Base-by-base conservation (phyloP, 2,888 invertebrate species). In the Microdon myrmicae region DNA sequence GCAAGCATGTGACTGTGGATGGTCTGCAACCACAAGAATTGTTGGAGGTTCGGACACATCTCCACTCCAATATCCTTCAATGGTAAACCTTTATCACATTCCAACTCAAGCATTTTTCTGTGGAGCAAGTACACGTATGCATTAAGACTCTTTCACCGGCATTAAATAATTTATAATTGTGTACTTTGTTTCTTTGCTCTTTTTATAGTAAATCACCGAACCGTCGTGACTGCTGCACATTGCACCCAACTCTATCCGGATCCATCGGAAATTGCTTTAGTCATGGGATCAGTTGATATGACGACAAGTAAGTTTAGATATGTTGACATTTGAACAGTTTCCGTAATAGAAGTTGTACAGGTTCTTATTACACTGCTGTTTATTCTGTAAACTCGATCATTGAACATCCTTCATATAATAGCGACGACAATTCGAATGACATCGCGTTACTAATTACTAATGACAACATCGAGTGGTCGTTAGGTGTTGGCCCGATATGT, bases 401-500 rank as follows among this genome's bases (percentile, higher is more conserved):
- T 4, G 68, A 67, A 20, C 73, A 76, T 64, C 74, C 74, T 0
- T 53, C 19, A 0, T 77, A 75, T 35, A 47, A 45, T 2, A n/a
- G 23, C 2, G 31, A 43, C 1, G 32, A 10, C 10, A 64, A 64
- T 38, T 12, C 37, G 1, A 81, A 86, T 68, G 87, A 87, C 67
- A 81, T 87, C 39, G 83, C 82, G 0, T 35, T 86, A 7, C 56
- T 85, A 0, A 72, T 77, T 41, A 81, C 83, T 0, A 45, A 43
- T 1, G 71, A 68, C 0, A 16, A 54, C 0, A 84, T 87, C 0
- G 59, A 66, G 3, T 86, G 82, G 72, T 82, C 77, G 3, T 70
- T 78, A 0, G 77, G 80, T 31, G 84, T 87, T 5, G 85, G 85
- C 0, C 87, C 87, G 0, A 82, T 80, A 39, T 87, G 87, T 71